A percentile compares a stretch with the other conserved stretches of the same genome.
These are phyloP conservation scores for Orussus abietinus DNA, from an alignment of 1,140 invertebrate genomes.

Conservation along the genomic window DNA sequence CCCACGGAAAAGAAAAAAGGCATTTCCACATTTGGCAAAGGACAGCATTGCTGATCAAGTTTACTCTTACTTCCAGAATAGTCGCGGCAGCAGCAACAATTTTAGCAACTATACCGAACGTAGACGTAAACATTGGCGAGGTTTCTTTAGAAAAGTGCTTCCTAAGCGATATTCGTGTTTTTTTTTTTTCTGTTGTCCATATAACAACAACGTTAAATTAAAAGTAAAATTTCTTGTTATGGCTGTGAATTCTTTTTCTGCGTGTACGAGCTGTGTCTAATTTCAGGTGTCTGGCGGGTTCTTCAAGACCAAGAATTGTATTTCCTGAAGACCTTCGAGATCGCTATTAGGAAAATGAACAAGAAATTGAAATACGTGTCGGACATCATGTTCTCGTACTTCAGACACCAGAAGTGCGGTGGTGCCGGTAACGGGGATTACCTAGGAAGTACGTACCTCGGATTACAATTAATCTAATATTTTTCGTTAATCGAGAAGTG, in stretches of 20 bases:
- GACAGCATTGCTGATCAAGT: too few relatives aligned
- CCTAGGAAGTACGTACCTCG: conserved; percentile 38
- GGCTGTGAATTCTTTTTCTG: neutral
- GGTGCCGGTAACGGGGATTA: conserved; percentile 44
- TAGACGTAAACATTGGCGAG: too few relatives aligned
- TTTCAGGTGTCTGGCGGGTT: conserved; percentile 33
- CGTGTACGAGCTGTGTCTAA: too few relatives aligned
- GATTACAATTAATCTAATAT: too few relatives aligned
- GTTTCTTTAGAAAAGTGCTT: too few relatives aligned
- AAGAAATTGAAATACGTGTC: conserved; percentile 43
- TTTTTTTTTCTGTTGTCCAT: too few relatives aligned
- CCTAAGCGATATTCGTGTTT: conserved; percentile 25
- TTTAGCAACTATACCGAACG: too few relatives aligned
- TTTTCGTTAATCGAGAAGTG: neutral
- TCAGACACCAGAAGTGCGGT: conserved; percentile 39
- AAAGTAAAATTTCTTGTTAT: neutral
- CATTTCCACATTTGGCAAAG: too few relatives aligned
- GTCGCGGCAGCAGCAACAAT: too few relatives aligned
- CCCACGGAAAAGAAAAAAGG: too few relatives aligned
- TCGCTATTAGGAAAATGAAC: conserved; percentile 42
- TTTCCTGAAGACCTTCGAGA: conserved; percentile 47
- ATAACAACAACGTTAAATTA: too few relatives aligned
- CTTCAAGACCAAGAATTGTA: conserved; percentile 42
- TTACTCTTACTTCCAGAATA: too few relatives aligned
- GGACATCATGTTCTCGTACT: conserved; percentile 49